phyloP scores from a whole-genome alignment of 2,888 invertebrate genomes.

The Scaptomyza caliginosa region DNA sequence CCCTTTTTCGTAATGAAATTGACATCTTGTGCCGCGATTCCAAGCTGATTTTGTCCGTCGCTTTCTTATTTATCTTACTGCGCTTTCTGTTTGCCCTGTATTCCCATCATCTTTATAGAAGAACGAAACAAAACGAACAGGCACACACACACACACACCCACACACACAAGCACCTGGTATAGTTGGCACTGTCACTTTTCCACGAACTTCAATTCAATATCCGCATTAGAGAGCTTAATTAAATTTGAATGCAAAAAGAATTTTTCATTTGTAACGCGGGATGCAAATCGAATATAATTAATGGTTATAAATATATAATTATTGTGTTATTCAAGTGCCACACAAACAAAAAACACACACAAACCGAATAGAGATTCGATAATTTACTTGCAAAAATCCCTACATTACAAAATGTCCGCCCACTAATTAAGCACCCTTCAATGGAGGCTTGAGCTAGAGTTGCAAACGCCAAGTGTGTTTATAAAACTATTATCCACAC shows the following conservation, averaged over 20 bases:
- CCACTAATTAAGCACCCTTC: too few relatives aligned
- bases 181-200: slow-evolving; percentile 9
- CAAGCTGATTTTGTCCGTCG: slow-evolving; percentile 57
- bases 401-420: too few relatives aligned
- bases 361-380: too few relatives aligned
- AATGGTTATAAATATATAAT: too few relatives aligned
- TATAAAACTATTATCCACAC: too few relatives aligned
- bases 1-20: slow-evolving; percentile 71
- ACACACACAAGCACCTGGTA: slow-evolving; percentile 9
- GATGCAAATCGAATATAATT: too few relatives aligned
- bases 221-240: slow-evolving; percentile 48
- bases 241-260: slow-evolving; percentile 11
- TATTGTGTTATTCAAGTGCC: too few relatives aligned
- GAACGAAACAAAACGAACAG: not conserved
- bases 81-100: slow-evolving; percentile 28
- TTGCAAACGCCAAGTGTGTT: too few relatives aligned
- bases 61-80: slow-evolving; percentile 24
- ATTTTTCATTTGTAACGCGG: not conserved
- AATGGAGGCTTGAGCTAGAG: too few relatives aligned
- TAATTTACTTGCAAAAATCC: too few relatives aligned
- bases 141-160: slow-evolving; percentile 11
- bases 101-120: slow-evolving; percentile 40
- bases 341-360: too few relatives aligned
- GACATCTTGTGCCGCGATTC: slow-evolving; percentile 76
- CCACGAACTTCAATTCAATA: slow-evolving; percentile 63